Evolutionary conservation across 1,140 invertebrate species (phyloP), one percentile per base, ranked within the genome.

Genomic region (Condylostylus longicornis): DNA sequence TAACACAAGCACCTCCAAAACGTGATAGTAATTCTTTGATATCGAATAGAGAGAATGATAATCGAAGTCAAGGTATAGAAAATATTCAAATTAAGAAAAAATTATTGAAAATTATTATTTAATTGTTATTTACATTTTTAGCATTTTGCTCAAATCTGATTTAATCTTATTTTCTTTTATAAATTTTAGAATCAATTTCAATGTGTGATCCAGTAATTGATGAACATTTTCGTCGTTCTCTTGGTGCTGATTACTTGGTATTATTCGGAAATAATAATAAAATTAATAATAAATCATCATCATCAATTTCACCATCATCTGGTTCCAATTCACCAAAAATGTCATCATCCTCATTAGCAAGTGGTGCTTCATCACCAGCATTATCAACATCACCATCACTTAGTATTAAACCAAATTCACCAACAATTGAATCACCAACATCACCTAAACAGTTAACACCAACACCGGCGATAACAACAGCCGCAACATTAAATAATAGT

Each of bases 201-300:
- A 73, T 74, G 68, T 75, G 78, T 54, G 87, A 93, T 64, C 83
- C 84, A 9, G 83, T 85, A 22, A 93, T 96, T 53, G 89, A 96
- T 59, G 90, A 95, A 55, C 90, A 96, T 63, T 96, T 96, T 63
- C 70, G 89, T 36, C 74, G 89, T 42, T 94, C 89, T 5, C 66
- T 95, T 37, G 89, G 89, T 28, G 79, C 85, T 46, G 76, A 87
- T 50, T 94, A 95, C 64, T 75, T 81, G 45, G 74, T 73, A 23
- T 67, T 87, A 35, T 84, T 84, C 57, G 62, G 64, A 39, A 77
- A 76, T 48, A 75, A 66, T 45, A 64, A 58, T 23, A 60, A 67
- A 48, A 50, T 54, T 46, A 36, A 53, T 37, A 44, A 48, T 39
- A 40, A 50, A 46, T 38, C 36, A 4, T 30, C 45, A 23, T 51